Evolutionary conservation across 2,113 vertebrate species (phyloP).

Genomic region (Oncorhynchus gorbuscha): DNA sequence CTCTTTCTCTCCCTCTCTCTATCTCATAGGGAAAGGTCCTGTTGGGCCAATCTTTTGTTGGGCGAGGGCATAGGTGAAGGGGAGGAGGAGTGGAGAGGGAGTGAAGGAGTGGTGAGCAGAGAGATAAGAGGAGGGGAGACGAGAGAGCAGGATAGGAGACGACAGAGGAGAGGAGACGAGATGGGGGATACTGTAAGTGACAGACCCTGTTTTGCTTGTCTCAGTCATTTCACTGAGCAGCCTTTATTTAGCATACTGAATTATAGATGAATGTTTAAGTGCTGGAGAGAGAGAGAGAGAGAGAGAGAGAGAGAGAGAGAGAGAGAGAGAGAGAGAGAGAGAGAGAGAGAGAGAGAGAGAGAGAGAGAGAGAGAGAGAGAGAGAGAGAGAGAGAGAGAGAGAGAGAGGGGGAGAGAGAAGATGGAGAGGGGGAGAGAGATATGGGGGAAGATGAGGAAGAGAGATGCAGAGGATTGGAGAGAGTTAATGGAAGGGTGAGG

Average conservation of each 20-base stretch:
- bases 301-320: slow-evolving; percentile 4
- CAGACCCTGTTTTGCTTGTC: slow-evolving; percentile 5
- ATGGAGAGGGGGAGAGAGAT: slow-evolving; percentile 14
- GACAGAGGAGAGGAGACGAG: slow-evolving; percentile 34
- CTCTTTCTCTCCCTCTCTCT: background rate
- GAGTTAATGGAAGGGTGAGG: slow-evolving; percentile 24
- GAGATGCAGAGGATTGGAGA: background rate
- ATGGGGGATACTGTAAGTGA: slow-evolving; percentile 35
- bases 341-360: slow-evolving; percentile 14
- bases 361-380: background rate
- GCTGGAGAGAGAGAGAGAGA: slow-evolving; percentile 27
- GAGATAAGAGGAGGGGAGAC: slow-evolving; percentile 43
- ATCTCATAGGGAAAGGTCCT: background rate
- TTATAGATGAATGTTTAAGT: slow-evolving; percentile 64
- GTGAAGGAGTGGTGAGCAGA: background rate
- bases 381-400: too few relatives aligned
- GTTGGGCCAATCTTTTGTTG: background rate
- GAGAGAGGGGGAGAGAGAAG: background rate
- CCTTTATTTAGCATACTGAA: slow-evolving; percentile 63
- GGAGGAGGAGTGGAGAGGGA: background rate
- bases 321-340: slow-evolving; percentile 8
- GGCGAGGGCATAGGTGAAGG: background rate
- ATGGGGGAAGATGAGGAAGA: slow-evolving; percentile 8
- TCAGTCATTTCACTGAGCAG: slow-evolving; percentile 41
- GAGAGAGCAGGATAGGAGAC: background rate